Base-by-base conservation (phyloP, 2,113 vertebrate genomes). In the Conger conger region DNA sequence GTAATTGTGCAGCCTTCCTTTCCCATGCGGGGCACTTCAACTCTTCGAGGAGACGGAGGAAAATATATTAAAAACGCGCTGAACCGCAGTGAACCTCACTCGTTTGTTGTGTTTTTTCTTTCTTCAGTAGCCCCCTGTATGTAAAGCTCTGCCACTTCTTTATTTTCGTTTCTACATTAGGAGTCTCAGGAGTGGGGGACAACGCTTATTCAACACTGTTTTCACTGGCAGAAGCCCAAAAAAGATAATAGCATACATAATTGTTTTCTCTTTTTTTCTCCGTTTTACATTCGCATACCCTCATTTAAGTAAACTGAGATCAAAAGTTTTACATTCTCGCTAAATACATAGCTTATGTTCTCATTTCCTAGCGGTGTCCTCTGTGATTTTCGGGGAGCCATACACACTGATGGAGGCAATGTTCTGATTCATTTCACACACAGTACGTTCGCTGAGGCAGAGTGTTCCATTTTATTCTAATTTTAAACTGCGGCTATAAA, bases 11-110 rank as follows among this genome's bases (percentile, higher is more conserved):
- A 20, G 76, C 50, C 54, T 85, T 82, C 45, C 63, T 82, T 83
- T 80, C 50, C 23, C 35, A 6, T 54, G 68, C 77, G 86, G 85
- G 77, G 82, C 60, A 80, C 76, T 57, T 79, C 35, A 37, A 53
- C 30, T 79, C 45, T 27, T 8, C 45, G 27, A 82, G 53, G 80
- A 88, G 84, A 87, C 87, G 86, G 83, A 79, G 57, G 33, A 80
- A 33, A 63, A 83, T 84, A 90, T 88, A 85, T 87, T 86, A 91
- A 88, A 15, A 84, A 45, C 60, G 27, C 84, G 23, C 82, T 83
- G 36, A 53, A 42, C 79, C 82, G 40, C 73, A 77, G 79, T 76
- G 40, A 86, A 38, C 37, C 27, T 50, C 53, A 38, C 57, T 86
- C 57, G 83, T 83, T 84, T 79, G 40, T 80, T 42, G 40, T 42